Percentiles rank a stretch among this genome's conserved stretches.
phyloP scores from a whole-genome alignment of 2,888 invertebrate genomes.

The Empis livida region DNA sequence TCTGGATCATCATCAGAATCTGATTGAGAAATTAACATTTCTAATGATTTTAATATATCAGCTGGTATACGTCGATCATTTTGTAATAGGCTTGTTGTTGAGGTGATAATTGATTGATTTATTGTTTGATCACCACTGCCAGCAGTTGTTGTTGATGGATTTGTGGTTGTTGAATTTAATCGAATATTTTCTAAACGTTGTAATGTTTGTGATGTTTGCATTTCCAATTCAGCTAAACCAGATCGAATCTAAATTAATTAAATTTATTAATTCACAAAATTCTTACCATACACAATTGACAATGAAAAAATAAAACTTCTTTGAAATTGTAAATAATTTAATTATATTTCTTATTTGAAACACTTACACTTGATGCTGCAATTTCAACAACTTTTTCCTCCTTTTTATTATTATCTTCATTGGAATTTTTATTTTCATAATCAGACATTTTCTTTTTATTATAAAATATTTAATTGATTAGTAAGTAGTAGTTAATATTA shows the following conservation, averaged over 20 bases:
- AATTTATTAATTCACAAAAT: no score
- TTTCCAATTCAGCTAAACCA: conserved; percentile 50
- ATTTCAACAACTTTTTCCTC: no score
- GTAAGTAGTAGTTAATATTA: no score
- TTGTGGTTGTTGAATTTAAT: conserved; percentile 13
- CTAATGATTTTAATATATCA: conserved; percentile 41
- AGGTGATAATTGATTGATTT: conserved; percentile 4
- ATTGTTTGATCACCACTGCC: conserved; percentile 1
- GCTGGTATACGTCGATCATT: conserved; percentile 40
- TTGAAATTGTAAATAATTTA: no score
- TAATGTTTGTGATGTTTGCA: conserved; percentile 61
- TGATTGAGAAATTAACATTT: conserved; percentile 50
- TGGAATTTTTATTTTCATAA: no score
- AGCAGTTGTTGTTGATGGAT: conserved; percentile 29
- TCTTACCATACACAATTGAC: no score
- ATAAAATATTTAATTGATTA: no score
- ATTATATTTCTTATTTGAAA: no score
- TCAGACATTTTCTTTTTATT: no score
- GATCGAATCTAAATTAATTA: conserved; percentile 45
- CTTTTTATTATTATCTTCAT: no score
- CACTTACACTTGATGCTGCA: no score
- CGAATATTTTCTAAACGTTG: conserved; percentile 51
- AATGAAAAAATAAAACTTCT: no score
- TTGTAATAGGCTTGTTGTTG: conserved; percentile 28
- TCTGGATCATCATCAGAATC: conserved; percentile 46